Base-by-base conservation (phyloP, 2,113 vertebrate species). In the Elgaria multicarinata region DNA sequence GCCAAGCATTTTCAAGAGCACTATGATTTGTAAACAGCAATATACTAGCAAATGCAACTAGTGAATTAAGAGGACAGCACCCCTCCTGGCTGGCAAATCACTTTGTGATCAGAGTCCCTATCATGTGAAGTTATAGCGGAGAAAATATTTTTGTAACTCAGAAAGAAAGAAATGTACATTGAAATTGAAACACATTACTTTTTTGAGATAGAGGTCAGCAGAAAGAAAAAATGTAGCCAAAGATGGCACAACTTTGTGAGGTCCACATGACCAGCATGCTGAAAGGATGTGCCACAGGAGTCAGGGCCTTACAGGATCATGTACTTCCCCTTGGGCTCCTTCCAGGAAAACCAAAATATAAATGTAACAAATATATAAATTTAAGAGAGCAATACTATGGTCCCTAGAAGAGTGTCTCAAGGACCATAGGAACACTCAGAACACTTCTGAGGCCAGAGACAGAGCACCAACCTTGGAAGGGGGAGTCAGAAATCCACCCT, bases 1-100 rank as follows among this genome's bases (percentile, higher is more conserved):
- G 53, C 80, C 77, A 75, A 72, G 78, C 69, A 53, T 86, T 90
- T 85, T 74, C 55, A n/a, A 74, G 55, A 88, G 31, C 13, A 8
- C 72, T 85, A 46, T 84, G 80, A 28, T 78, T 80, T 72, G 64
- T 72, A 80, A 86, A 86, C 28, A 44, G 46, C 74, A 86, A 90
- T 71, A 79, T 71, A 79, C 50, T 14, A n/a, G 69, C 64, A 86
- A 90, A 69, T 58, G 39, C 75, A 88, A 58, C 72, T 46, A 53
- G 55, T 64, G 22, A 72, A 84, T 85, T 88, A 91, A 46, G 74
- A 78, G 36, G 16, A 58, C 16, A 31, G 36, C 46, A 69, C 31
- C 24, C 53, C 39, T 50, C 64, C 69, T 36, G 77, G 31, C 36
- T 81, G 42, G 66, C 31, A 85, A 80, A 80, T 64, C 66, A 74